These are phyloP conservation scores for Pangasianodon gigas DNA, from an alignment of 2,113 vertebrate genomes.

Conservation along the genomic window DNA sequence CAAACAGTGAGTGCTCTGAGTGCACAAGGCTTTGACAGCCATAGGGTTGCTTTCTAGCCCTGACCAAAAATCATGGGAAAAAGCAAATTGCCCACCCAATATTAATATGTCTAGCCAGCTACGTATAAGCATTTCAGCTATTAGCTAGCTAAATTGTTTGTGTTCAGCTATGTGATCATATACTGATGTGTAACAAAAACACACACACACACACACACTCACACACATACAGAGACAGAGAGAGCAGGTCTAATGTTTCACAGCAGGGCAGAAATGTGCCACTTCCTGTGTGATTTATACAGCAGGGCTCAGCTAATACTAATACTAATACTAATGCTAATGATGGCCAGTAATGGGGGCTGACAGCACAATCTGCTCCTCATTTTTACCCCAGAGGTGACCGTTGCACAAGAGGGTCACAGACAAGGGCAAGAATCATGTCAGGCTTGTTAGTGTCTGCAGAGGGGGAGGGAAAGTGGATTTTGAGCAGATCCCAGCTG, in stretches of 20 bases:
- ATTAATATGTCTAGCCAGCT: neutral
- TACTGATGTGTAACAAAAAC: too few species aligned
- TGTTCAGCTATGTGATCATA: neutral
- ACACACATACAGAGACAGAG: too few species aligned
- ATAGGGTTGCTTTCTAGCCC: too few species aligned
- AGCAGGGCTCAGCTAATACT: constrained; percentile 69
- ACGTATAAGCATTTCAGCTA: neutral
- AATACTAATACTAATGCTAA: constrained; percentile 84
- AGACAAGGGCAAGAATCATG: constrained; percentile 6
- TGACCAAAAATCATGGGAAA: too few species aligned
- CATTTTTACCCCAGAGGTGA: constrained; percentile 88
- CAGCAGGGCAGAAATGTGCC: constrained; percentile 11
- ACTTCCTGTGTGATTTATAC: constrained; percentile 35
- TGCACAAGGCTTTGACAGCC: too few species aligned
- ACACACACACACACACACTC: too few species aligned
- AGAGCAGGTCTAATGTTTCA: constrained; percentile 2
- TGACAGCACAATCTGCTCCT: constrained; percentile 99
- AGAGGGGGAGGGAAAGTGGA: neutral
- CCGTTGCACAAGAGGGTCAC: neutral
- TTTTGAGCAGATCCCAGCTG: constrained; percentile 30
- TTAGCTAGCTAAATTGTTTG: neutral
- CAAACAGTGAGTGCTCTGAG: too few species aligned
- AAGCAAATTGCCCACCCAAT: too few species aligned
- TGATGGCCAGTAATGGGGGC: constrained; percentile 97
- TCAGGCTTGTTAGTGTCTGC: constrained; percentile 10